These are phyloP conservation scores for Craniophora ligustri DNA, from an alignment of 2,888 invertebrate species.

Conservation along the genomic window DNA sequence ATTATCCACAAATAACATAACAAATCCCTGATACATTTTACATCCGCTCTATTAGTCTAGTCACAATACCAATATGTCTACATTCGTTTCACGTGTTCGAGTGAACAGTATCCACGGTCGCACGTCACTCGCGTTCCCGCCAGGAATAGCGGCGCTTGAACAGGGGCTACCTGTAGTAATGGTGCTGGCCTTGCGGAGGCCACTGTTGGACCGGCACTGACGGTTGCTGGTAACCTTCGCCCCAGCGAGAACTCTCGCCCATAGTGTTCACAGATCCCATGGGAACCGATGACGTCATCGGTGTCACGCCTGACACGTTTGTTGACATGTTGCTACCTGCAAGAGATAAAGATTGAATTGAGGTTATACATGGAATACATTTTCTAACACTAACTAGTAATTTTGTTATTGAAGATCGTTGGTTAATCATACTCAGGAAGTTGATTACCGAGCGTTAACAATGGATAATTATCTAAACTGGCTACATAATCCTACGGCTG, in stretches of 20 bases:
- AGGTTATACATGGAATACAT: too few species aligned
- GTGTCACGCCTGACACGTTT: slow-evolving; percentile 59
- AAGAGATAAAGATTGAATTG: neutral
- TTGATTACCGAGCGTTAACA: too few species aligned
- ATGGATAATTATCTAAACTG: too few species aligned
- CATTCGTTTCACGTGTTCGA: slow-evolving; percentile 13
- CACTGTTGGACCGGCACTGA: slow-evolving; percentile 55
- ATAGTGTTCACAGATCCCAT: slow-evolving; percentile 54
- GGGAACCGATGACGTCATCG: slow-evolving; percentile 44
- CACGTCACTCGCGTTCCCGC: slow-evolving; percentile 35
- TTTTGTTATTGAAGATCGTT: neutral
- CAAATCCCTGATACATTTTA: neutral
- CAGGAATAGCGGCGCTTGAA: slow-evolving; percentile 41
- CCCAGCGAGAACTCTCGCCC: slow-evolving; percentile 63
- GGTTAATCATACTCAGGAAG: too few species aligned
- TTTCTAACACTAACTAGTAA: neutral
- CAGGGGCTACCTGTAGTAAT: slow-evolving; percentile 88
- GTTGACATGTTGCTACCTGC: slow-evolving; percentile 63
- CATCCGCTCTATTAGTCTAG: neutral
- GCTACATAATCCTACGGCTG: too few species aligned
- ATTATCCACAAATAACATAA: neutral
- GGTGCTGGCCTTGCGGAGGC: slow-evolving; percentile 87
- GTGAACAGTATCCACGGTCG: neutral
- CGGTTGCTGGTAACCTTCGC: slow-evolving; percentile 57
- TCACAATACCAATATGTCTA: too few species aligned